Evolutionary conservation across 2,797 vertebrate species (phyloP).

Genomic region (Muraenolepis orangiensis): DNA sequence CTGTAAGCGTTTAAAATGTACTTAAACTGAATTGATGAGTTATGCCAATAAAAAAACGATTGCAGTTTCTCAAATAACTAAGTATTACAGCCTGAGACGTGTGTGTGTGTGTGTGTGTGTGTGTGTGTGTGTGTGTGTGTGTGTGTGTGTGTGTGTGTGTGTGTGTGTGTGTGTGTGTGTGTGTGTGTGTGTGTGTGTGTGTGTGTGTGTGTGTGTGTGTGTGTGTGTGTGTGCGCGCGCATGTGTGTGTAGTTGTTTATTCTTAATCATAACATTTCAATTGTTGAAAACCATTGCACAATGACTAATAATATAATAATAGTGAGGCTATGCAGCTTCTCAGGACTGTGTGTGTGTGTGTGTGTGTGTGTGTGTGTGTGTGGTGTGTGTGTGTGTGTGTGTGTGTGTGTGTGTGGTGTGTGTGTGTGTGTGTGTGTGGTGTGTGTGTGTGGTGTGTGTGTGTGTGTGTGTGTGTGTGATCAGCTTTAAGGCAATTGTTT

Average conservation of each 20-base stretch:
- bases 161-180: neutral
- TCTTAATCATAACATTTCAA: too few relatives aligned
- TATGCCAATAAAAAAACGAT: neutral
- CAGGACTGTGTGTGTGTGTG: too few relatives aligned
- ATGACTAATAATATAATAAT: too few relatives aligned
- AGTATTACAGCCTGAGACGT: neutral
- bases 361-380: too few relatives aligned
- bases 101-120: neutral
- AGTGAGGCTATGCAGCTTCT: too few relatives aligned
- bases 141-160: constrained; percentile 4
- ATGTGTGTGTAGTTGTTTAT: neutral
- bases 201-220: neutral
- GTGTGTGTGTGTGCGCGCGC: neutral
- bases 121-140: neutral
- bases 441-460: too few relatives aligned
- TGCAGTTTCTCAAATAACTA: neutral
- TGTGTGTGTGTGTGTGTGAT: too few relatives aligned
- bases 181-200: neutral
- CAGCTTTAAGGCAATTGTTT: too few relatives aligned
- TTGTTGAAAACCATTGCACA: too few relatives aligned
- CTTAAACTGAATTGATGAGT: neutral
- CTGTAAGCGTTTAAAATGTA: neutral
- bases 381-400: too few relatives aligned
- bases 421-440: too few relatives aligned
- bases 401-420: neutral